Conservation (phyloP, 2,797 vertebrate species). For the Lagorchestes hirsutus region DNA sequence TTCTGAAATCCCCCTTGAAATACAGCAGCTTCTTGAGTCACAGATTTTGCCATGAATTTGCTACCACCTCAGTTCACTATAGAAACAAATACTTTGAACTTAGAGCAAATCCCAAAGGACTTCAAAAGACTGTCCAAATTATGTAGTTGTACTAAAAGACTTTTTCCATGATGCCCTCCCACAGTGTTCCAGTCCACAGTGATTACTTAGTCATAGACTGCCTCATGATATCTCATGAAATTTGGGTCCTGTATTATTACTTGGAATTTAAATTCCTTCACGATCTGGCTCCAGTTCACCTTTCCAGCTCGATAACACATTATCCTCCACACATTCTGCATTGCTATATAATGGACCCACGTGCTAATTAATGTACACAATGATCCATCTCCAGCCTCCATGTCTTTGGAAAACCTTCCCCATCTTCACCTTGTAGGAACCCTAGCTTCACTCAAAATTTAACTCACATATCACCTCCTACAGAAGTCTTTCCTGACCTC, state of each 20-base stretch:
- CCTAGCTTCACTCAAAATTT: neutral
- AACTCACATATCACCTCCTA: neutral
- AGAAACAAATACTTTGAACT: neutral
- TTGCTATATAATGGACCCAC: neutral
- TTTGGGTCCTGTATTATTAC: neutral
- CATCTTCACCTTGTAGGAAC: neutral
- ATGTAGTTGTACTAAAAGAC: neutral
- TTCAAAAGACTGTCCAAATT: neutral
- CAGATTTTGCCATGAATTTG: conserved; percentile 36
- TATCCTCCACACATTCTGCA: neutral
- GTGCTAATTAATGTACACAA: neutral
- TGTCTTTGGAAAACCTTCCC: neutral
- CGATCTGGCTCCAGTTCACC: neutral
- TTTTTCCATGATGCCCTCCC: conserved; percentile 43
- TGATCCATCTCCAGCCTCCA: neutral
- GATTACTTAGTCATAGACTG: conserved; percentile 23
- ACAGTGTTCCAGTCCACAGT: neutral
- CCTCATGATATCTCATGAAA: neutral
- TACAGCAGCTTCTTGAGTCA: neutral
- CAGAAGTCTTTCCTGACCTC: neutral
- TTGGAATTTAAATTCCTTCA: neutral
- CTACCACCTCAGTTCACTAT: conserved; percentile 17
- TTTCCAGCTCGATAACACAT: neutral
- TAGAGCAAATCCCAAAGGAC: neutral
- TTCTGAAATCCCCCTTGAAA: conserved; percentile 17